Evolutionary conservation across 2,797 vertebrate species (phyloP).

Genomic region (Eleutherodactylus coqui): DNA sequence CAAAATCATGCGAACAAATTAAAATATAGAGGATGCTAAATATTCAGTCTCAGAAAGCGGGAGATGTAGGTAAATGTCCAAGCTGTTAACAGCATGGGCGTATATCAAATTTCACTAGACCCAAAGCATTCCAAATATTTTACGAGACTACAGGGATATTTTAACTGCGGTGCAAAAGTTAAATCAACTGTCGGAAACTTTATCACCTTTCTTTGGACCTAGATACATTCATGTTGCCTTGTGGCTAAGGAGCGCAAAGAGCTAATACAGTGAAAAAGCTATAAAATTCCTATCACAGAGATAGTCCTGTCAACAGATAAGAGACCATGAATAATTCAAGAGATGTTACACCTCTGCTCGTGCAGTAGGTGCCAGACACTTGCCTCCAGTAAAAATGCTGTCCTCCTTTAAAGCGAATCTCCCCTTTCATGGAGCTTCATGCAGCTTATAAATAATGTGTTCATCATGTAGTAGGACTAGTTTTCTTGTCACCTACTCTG

Average conservation of each 20-base stretch:
- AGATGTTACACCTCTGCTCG: neutral
- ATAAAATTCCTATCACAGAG: slow-evolving; percentile 23
- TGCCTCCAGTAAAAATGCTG: neutral
- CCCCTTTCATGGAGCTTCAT: neutral
- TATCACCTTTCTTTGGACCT: slow-evolving; percentile 43
- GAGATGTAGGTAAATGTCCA: slow-evolving; percentile 11
- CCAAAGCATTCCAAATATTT: slow-evolving; percentile 42
- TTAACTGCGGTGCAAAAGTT: slow-evolving; percentile 57
- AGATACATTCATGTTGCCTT: slow-evolving; percentile 2
- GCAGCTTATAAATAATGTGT: neutral
- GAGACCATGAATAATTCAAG: slow-evolving; percentile 8
- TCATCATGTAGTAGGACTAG: neutral
- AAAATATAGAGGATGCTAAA: slow-evolving; percentile 6
- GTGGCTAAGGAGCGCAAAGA: neutral
- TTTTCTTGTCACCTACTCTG: neutral
- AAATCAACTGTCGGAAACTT: slow-evolving; percentile 58
- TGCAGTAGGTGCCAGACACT: slow-evolving; percentile 18
- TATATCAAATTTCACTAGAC: slow-evolving; percentile 36
- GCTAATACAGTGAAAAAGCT: neutral
- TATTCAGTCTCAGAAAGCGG: slow-evolving; percentile 1
- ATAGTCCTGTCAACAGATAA: neutral
- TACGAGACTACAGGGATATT: slow-evolving; percentile 46
- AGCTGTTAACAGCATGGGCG: slow-evolving; percentile 24
- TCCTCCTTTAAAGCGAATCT: neutral
- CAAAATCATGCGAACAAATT: neutral